Base-by-base conservation (phyloP, 2,888 invertebrate genomes). In the Acheta domesticus region DNA sequence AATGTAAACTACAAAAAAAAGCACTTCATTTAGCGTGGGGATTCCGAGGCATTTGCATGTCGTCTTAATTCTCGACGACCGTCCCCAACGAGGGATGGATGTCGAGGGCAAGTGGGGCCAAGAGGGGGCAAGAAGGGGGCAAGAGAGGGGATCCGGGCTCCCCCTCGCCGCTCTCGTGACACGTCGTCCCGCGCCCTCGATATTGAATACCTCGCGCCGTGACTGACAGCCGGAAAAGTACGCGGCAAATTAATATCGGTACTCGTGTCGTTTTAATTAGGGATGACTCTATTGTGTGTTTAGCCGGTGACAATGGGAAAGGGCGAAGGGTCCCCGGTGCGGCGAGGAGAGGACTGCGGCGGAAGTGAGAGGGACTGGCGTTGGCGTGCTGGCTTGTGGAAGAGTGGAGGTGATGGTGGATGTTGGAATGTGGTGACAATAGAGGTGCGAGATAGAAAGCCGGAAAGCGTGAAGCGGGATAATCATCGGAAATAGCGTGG, bases 261-360 rank as follows among this genome's bases (percentile, higher is more conserved):
- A 62, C 62, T 62, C 62, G n/a, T 62, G 62, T 62, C 62, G 62
- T 62, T 62, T 62, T 62, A 62, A 62, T 62, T 62, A 62, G 62
- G 62, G 62, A 62, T n/a, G 62, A 62, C 14, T 62, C 62, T 62
- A 62, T 62, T 62, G 62, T 62, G 62, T 62, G 62, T 62, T 62
- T 62, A 62, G 62, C 16, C 16, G 62, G 62, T 62, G 62, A 62
- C 62, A 62, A 62, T 62, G 62, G 14, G 16, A 5, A n/a, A n/a
- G 62, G 14, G 62, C 16, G n/a, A 62, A n/a, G 62, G 62, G 14
- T n/a, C n/a, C 4, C 3, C n/a, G 16, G 16, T 19, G n/a, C n/a
- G 62, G 14, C 4, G 62, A 62, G 16, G 1, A n/a, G 62, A n/a
- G 62, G 16, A 62, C 4, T 62, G 62, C 16, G 62, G 62, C 16